Evolutionary conservation across 2,888 invertebrate genomes (phyloP).

Genomic region (Omphaloscelis lunosa): DNA sequence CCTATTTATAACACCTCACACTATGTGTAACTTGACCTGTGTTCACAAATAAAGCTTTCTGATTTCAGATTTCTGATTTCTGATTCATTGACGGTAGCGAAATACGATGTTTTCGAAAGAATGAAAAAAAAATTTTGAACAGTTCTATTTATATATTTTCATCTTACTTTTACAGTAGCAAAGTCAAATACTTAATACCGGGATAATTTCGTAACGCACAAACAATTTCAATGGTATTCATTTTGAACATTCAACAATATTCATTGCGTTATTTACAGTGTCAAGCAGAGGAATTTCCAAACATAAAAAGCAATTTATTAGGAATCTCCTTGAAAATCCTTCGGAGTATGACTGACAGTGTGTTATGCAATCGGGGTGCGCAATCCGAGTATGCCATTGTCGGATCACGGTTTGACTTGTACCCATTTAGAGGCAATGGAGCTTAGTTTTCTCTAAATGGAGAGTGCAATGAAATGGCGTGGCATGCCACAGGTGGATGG

Average conservation of each 20-base stretch:
- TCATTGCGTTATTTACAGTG: background rate
- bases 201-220: background rate
- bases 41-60: too few species aligned
- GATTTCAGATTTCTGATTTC: too few species aligned
- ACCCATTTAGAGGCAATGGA: too few species aligned
- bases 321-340: background rate
- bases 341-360: background rate
- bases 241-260: background rate
- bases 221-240: background rate
- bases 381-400: too few species aligned
- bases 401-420: background rate
- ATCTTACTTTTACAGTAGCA: background rate
- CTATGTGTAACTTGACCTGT: too few species aligned
- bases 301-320: background rate
- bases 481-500: slow-evolving; percentile 18
- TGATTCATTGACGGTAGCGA: background rate
- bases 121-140: background rate
- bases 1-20: too few species aligned
- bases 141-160: too few species aligned
- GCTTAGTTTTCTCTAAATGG: background rate
- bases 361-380: background rate
- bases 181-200: background rate
- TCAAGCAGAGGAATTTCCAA: background rate
- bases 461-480: background rate
- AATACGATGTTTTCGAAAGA: background rate